Conservation (phyloP, 2,797 vertebrate genomes). For the Sebastes oblongus region DNA sequence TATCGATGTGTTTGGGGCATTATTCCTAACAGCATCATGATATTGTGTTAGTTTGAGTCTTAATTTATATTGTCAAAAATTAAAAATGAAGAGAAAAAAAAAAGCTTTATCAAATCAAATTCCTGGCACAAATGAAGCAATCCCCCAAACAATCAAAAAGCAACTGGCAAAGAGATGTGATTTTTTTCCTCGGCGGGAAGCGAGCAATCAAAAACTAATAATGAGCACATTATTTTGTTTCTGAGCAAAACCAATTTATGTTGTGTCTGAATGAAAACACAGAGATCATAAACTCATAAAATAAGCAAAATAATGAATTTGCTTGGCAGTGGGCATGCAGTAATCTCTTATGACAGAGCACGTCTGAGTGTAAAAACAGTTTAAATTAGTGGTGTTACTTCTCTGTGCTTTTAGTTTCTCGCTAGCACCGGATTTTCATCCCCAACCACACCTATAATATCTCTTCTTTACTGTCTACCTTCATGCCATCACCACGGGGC, state of each 20-base stretch:
- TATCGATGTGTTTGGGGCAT: background rate
- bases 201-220: constrained; percentile 59
- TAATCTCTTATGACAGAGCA: background rate
- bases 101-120: constrained; percentile 36
- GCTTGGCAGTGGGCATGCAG: background rate
- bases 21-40: background rate
- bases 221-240: constrained; percentile 52
- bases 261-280: constrained; percentile 46
- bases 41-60: background rate
- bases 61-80: constrained; percentile 12
- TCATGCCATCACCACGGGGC: constrained; percentile 42
- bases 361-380: constrained; percentile 1
- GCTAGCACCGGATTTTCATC: constrained; percentile 7
- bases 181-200: constrained; percentile 42
- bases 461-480: constrained; percentile 42
- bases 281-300: constrained; percentile 32
- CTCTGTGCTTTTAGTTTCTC: background rate
- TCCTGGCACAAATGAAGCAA: constrained; percentile 37
- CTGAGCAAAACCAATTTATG: constrained; percentile 44
- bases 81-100: background rate
- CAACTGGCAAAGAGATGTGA: constrained; percentile 30
- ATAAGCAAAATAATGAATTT: constrained; percentile 41
- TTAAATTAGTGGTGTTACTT: constrained; percentile 23
- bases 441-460: constrained; percentile 29
- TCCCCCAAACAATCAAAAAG: constrained; percentile 57